Evolutionary conservation across 2,797 vertebrate genomes (phyloP), one percentile per base, ranked within the genome.

Genomic region (Vipera latastei): DNA sequence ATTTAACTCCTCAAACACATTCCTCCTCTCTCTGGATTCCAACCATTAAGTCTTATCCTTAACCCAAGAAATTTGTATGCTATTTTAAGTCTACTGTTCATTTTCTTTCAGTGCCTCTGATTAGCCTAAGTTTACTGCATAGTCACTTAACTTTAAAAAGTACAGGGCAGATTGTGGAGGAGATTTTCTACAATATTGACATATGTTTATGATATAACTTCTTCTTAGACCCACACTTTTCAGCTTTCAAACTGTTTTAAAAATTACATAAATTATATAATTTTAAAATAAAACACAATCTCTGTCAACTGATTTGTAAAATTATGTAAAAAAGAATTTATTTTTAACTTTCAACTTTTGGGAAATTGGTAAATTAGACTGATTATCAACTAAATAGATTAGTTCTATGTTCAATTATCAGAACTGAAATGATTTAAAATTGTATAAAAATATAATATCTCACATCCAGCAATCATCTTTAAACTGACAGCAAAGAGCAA

Each of bases 111-210:
- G 20, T 94, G 87, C 91, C 92, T 57, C 65, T 96, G 88, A 92
- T 32, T 65, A 89, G 88, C 91, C 89, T 56, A 89, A 65, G 88
- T 93, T 93, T 94, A 93, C 61, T 91, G 91, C 55, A 73, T 87
- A 95, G n/a, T 51, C 86, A 93, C 93, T 89, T 87, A 90, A 90
- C 90, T 95, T 94, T 91, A 0, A 26, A 18, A n/a, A 25, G 28
- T 0, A 16, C 6, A 7, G 16, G 3, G 2, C 11, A 92, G 78
- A 0, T 38, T 57, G 25, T 48, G 53, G n/a, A 18, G 4, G 48
- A 38, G 8, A 65, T 16, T 8, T 56, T 60, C 44, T 53, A 93
- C 56, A 73, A 38, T 92, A 65, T 38, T 44, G 14, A 91, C 89
- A 32, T 28, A 93, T 6, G 4, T 78, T 86, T 18, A 53, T 12